Base-by-base conservation (phyloP, 1,140 invertebrate genomes). In the Metopolophium dirhodum region DNA sequence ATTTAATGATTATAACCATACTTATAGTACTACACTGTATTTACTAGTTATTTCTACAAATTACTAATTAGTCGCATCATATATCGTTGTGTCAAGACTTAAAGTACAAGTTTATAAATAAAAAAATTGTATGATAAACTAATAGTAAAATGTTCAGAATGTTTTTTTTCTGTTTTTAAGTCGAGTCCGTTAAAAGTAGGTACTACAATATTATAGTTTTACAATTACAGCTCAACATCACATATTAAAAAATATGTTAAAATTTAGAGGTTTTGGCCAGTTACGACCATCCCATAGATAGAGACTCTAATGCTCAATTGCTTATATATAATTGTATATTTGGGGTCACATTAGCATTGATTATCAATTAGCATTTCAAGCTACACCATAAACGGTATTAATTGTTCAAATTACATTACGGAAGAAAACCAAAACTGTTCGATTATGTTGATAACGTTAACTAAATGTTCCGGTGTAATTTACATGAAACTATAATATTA, bases 291-390 rank as follows among this genome's bases (percentile, higher is more conserved):
- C n/a, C 57, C 61, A 4, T 6, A n/a, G 30, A 68, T 68, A n/a
- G 4, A n/a, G 30, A 68, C 14, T 77, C 30, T n/a, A 77, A 54
- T 54, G 20, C 51, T 54, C 51, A 23, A 77, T 77, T 77, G 6
- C n/a, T 77, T n/a, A 18, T 77, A n/a, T n/a, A n/a, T n/a, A 77
- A 35, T 8, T 83, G 22, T 18, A 41, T 83, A 83, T 83, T 37
- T 83, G 82, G 22, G 22, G 7, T 83, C 82, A 37, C 85, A 47
- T 87, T 47, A 87, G 30, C 85, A 87, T 87, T 49, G 85, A 87
- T 87, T 49, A 87, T 87, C 45, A 87, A 49, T 49, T 87, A 49
- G 85, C 47, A 87, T 87, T 47, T 87, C 14, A 47, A 87, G 61
- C 45, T 87, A 87, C 45, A 47, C 6, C 26, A 87, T 47, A 47